Base-by-base conservation (phyloP, 64 coral and sea anemone genomes). In the Platygyra sinensis region DNA sequence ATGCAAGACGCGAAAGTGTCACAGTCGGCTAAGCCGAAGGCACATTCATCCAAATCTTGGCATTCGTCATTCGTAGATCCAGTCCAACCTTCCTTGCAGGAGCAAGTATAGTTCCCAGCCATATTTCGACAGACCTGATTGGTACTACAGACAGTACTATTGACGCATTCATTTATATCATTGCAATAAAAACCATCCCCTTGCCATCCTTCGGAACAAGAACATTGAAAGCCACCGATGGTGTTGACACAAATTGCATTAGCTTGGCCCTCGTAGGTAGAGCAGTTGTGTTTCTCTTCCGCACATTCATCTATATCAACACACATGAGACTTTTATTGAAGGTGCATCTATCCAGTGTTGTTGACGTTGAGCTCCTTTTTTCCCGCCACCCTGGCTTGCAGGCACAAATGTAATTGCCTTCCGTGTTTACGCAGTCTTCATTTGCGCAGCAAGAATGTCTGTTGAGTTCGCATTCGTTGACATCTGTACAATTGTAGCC, bases 251-350 rank as follows among this genome's bases (percentile, higher is more conserved):
- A 94, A n/a, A 77, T 30, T 1, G 92, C 71, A 55, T 94, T 94
- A 77, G 79, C 27, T 24, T 82, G 13, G 38, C 80, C 87, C 5
- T 89, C 46, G 27, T 83, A 50, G 24, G 69, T 86, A 3, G 92
- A 94, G 52, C 92, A 94, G 50, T 94, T 94, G 80, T 94, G 36
- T 52, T 76, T 42, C 20, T 84, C 88, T 55, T 94, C 92, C 24
- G 61, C 24, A 18, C 92, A 94, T 94, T 94, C 92, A 62, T 89
- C 79, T 22, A 86, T 31, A n/a, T 94, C 92, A 89, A 83, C n/a
- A 50, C 92, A 93, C n/a, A 30, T 3, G 59, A 57, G 24, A 17
- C 30, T 89, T 22, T 72, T 80, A 30, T 61, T 61, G 4, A 16
- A 32, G 25, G 27, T 0, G 36, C 52, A 61, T 60, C 29, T 30